phyloP scores from a whole-genome alignment of 2,888 invertebrate species.

The Helobdella robusta region DNA sequence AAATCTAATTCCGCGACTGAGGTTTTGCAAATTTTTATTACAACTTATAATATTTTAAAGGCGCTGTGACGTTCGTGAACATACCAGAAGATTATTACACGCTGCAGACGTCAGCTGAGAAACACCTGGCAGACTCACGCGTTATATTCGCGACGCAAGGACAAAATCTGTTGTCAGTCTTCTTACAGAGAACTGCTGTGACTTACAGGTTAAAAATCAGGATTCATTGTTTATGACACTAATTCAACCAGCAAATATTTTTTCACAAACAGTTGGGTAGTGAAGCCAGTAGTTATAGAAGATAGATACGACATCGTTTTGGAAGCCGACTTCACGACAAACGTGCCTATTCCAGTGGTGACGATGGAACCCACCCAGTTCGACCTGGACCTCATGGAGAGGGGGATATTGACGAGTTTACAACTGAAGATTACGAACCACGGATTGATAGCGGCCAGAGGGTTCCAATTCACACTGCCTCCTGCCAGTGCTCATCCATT shows the following conservation, averaged over 20 bases:
- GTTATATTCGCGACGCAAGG: conserved; percentile 24
- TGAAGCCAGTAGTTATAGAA: conserved; percentile 36
- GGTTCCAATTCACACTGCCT: conserved; percentile 35
- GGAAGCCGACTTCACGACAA: conserved; percentile 38
- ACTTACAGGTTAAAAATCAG: conserved; percentile 19
- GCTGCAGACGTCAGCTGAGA: conserved; percentile 24
- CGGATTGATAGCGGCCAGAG: conserved; percentile 38
- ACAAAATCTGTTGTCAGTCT: conserved; percentile 13
- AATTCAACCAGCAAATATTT: too few relatives aligned
- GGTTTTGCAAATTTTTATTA: neutral
- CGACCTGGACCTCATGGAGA: conserved; percentile 28
- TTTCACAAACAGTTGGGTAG: conserved; percentile 37
- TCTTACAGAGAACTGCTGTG: conserved; percentile 24
- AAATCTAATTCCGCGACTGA: too few relatives aligned
- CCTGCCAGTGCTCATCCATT: conserved; percentile 31
- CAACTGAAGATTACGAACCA: conserved; percentile 36
- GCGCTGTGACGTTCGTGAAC: conserved; percentile 20
- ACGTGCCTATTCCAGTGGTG: conserved; percentile 39
- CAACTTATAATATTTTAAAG: conserved; percentile 14
- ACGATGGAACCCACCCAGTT: conserved; percentile 31
- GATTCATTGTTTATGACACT: neutral
- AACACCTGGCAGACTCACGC: conserved; percentile 19
- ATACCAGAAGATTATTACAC: conserved; percentile 26
- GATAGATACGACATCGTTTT: conserved; percentile 37
- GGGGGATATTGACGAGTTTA: conserved; percentile 22